phyloP scores from a whole-genome alignment of 2,888 invertebrate genomes.

The Mechanitis mazaeus region DNA sequence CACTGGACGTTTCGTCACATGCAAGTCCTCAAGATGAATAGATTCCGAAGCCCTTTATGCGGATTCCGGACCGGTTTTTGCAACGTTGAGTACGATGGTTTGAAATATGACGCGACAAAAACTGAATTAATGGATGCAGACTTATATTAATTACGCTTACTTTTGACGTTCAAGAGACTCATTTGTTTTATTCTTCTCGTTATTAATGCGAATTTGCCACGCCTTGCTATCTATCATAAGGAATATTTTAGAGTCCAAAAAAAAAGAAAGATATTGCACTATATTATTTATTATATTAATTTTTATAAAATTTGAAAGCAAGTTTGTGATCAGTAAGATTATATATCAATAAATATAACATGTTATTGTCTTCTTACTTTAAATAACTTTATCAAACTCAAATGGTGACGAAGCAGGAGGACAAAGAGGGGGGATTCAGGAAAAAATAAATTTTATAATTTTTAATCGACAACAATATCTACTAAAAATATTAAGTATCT shows the following conservation, averaged over 20 bases:
- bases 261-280: too few relatives aligned
- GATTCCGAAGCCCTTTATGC: conserved; percentile 40
- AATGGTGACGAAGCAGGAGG: too few relatives aligned
- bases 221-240: not conserved
- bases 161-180: conserved; percentile 27
- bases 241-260: not conserved
- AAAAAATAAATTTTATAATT: too few relatives aligned
- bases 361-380: too few relatives aligned
- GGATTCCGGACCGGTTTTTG: conserved; percentile 33
- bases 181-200: conserved; percentile 11
- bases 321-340: too few relatives aligned
- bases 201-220: conserved; percentile 1
- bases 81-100: conserved; percentile 39
- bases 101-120: conserved; percentile 51
- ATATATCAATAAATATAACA: too few relatives aligned
- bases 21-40: conserved; percentile 43
- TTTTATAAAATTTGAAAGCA: too few relatives aligned
- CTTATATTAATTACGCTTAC: conserved; percentile 49
- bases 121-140: conserved; percentile 53
- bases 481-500: too few relatives aligned
- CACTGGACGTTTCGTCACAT: conserved; percentile 9
- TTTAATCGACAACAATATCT: too few relatives aligned
- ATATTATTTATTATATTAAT: too few relatives aligned
- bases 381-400: too few relatives aligned
- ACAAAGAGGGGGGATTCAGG: too few relatives aligned